These are phyloP conservation scores for Zaprionus obscuricornis DNA, from an alignment of 2,888 invertebrate species.

Conservation along the genomic window DNA sequence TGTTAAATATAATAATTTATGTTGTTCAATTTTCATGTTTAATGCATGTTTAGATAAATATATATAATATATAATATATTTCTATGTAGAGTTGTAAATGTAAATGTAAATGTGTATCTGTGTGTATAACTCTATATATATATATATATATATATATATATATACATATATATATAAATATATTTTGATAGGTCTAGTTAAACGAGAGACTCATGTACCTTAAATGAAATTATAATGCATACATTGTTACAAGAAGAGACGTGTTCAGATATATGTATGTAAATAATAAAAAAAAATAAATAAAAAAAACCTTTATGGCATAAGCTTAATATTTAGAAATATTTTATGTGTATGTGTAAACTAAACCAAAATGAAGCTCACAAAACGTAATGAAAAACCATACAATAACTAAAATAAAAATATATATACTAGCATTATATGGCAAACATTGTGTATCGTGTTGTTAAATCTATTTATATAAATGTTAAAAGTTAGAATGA, in stretches of 20 bases:
- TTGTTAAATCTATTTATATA: constrained; percentile 46
- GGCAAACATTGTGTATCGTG: constrained; percentile 58
- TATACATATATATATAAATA: constrained; percentile 1
- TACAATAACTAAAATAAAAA: constrained; percentile 42
- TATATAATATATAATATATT: constrained; percentile 9
- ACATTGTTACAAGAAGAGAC: constrained; percentile 29
- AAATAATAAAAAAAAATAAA: constrained; percentile 8
- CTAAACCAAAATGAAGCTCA: constrained; percentile 29
- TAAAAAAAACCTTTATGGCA: constrained; percentile 23
- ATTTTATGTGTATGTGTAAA: constrained; percentile 57
- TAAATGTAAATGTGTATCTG: constrained; percentile 33
- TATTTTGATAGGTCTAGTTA: constrained; percentile 48
- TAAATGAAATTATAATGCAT: constrained; percentile 54
- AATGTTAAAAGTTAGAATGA: constrained; percentile 40
- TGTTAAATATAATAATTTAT: too few relatives aligned
- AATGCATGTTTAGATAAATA: too few relatives aligned
- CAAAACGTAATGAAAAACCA: constrained; percentile 30
- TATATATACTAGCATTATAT: constrained; percentile 46
- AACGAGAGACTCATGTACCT: constrained; percentile 80
- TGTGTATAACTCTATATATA: constrained; percentile 31
- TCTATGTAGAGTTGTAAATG: constrained; percentile 9
- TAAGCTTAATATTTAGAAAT: constrained; percentile 59
- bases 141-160: constrained; percentile 7
- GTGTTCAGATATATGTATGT: constrained; percentile 6
- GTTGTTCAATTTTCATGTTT: too few relatives aligned